Evolutionary conservation across 2,888 invertebrate genomes (phyloP), one percentile per base, ranked within the genome.

Genomic region (Platerodrilus igneus): DNA sequence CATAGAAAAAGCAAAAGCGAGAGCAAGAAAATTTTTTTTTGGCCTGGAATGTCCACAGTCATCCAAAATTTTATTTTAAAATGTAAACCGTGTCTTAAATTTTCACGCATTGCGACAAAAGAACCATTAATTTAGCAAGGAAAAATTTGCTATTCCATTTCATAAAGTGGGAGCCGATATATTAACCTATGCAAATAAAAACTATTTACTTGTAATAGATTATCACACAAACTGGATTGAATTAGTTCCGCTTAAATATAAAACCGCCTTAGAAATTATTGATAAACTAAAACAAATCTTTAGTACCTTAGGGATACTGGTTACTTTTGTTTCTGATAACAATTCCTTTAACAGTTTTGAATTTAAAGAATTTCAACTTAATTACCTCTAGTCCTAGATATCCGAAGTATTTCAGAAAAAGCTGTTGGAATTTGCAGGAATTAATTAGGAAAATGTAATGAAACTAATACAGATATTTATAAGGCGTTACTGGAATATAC

Each of bases 141-240:
- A 36, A 17, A 28, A 19, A 21, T 38, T 42, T 20, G 16, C 42
- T 11, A 10, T 30, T 10, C 42, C 40, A 9, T 48, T 31, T 22
- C 25, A 42, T 25, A 33, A 39, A 35, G 21, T 42, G 2, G 37
- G 31, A 8, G 23, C 23, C 14, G 41, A 39, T 32, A 36, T 45
- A 4, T 37, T 40, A 17, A 20, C 25, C 9, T 50, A 47, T 21
- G 21, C 17, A 5, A 47, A 47, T 13, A 45, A 45, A 17, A 41
- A 42, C 13, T 55, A 47, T 37, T 26, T 54, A 9, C 27, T 52
- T 6, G 22, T 52, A n/a, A 39, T 47, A 4, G 52, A 57, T 37
- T 47, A 38, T 37, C 26, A 48, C 14, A 41, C 37, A 4, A 48
- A 44, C 19, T 50, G 47, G 47, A 23, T 49, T 16, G 48, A 53